Conservation (phyloP, 2,797 vertebrate species). For the Sternarchorhynchus goeldii region DNA sequence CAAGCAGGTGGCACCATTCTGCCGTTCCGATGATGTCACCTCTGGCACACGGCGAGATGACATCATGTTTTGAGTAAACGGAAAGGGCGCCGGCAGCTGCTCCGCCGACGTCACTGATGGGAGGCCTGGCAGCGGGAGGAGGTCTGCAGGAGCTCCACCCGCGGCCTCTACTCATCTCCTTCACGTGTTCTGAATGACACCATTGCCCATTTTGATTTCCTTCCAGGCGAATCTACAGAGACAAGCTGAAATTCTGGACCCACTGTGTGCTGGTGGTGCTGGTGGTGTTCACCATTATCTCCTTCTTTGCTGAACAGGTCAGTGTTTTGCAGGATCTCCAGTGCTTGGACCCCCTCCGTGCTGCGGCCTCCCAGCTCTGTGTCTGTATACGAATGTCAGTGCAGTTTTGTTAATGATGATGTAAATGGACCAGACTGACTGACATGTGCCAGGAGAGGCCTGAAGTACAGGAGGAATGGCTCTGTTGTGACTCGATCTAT, state of each 20-base stretch:
- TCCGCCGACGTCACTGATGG: neutral
- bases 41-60: constrained; percentile 47
- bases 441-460: constrained; percentile 8
- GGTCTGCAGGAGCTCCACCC: too few species aligned
- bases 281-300: constrained; percentile 93
- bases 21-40: constrained; percentile 63
- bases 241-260: constrained; percentile 99
- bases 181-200: neutral
- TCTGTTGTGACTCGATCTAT: constrained; percentile 48
- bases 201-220: neutral
- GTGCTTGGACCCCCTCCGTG: too few species aligned
- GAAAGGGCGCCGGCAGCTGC: constrained; percentile 9
- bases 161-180: too few species aligned
- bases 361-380: too few species aligned
- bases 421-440: constrained; percentile 54
- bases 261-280: constrained; percentile 93
- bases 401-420: constrained; percentile 8
- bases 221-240: constrained; percentile 90
- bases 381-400: neutral
- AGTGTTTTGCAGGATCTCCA: constrained; percentile 50
- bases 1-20: constrained; percentile 3
- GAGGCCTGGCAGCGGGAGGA: neutral
- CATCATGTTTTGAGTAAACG: constrained; percentile 39
- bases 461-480: constrained; percentile 11
- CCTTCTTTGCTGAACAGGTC: constrained; percentile 99